Conservation (phyloP, 2,113 vertebrate genomes). For the Oxyura jamaicensis region DNA sequence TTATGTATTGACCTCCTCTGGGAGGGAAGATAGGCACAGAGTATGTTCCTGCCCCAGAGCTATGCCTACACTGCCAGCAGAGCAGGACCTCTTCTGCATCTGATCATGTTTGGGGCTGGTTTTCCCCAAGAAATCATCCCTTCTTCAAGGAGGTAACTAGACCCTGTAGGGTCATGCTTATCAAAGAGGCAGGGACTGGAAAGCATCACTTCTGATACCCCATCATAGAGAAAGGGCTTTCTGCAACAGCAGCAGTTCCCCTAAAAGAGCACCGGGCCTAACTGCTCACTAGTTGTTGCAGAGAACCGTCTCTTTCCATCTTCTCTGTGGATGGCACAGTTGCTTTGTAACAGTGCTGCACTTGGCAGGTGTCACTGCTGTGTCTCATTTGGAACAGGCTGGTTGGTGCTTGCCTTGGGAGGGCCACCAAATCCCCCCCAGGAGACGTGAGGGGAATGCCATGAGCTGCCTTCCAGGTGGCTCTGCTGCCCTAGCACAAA, state of each 20-base stretch:
- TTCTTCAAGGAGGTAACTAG: background rate
- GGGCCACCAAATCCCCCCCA: rapidly evolving
- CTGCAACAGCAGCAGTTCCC: background rate
- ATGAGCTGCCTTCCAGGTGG: background rate
- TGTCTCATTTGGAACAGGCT: rapidly evolving
- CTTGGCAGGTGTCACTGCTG: rapidly evolving
- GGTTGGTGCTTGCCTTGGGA: background rate
- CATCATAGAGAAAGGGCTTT: background rate
- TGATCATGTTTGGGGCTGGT: background rate
- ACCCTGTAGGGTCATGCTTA: background rate
- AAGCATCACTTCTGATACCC: background rate
- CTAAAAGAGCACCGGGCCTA: background rate
- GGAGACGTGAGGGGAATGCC: background rate
- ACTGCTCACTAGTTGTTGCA: background rate
- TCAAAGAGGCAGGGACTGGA: background rate
- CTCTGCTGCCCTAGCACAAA: background rate
- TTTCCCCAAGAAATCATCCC: background rate
- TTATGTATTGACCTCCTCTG: background rate
- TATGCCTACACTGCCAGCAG: background rate
- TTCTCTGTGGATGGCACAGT: background rate
- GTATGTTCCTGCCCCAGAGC: background rate
- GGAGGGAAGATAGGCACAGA: background rate
- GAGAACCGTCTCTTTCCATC: background rate
- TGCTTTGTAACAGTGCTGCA: rapidly evolving
- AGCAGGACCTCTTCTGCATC: background rate